These are phyloP conservation scores for Cybosia mesomella DNA, from an alignment of 2,888 invertebrate genomes.

Conservation along the genomic window DNA sequence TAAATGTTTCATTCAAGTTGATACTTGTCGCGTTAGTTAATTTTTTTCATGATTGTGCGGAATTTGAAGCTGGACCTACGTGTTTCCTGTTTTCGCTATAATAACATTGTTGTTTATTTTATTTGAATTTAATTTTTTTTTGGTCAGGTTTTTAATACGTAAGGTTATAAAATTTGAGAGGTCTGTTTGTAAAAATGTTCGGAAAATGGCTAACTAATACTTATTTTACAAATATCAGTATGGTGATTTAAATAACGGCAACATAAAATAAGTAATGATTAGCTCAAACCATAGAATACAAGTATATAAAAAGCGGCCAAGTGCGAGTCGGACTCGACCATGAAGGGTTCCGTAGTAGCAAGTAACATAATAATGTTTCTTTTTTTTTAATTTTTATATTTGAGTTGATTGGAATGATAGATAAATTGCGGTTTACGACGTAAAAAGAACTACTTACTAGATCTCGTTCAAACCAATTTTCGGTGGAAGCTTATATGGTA, in stretches of 20 bases:
- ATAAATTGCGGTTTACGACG: no score
- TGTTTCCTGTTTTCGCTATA: conserved; percentile 23
- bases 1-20: conserved; percentile 59
- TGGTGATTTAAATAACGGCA: neutral
- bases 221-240: neutral
- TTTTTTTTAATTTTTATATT: no score
- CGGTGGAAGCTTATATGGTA: neutral
- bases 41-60: conserved; percentile 44
- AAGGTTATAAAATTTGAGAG: neutral
- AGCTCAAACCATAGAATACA: neutral
- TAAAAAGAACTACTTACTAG: no score
- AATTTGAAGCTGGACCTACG: conserved; percentile 26
- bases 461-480: no score
- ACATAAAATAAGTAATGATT: neutral
- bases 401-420: no score
- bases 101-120: conserved; percentile 12
- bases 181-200: neutral
- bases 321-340: no score
- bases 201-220: neutral
- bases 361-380: no score
- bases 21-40: conserved; percentile 51
- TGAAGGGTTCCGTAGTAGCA: no score
- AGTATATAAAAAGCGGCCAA: no score
- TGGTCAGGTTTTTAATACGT: neutral
- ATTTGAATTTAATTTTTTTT: conserved; percentile 6